Base-by-base conservation (phyloP, 37 sponge, comb jelly and placozoan genomes). In the Spongilla lacustris region DNA sequence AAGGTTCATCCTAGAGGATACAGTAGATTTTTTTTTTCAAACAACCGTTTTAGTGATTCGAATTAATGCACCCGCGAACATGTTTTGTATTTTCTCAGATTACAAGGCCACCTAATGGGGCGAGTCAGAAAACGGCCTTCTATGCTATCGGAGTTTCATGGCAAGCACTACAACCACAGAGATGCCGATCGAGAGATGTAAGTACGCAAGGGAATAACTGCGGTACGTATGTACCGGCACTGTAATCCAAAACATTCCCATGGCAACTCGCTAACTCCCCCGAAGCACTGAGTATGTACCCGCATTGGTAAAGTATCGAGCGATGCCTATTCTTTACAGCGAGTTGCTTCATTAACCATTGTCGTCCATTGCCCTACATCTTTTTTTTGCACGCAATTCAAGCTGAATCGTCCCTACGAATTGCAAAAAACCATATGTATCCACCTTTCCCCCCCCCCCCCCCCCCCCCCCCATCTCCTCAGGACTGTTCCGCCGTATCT, bases 61-160 rank as follows among this genome's bases (percentile, higher is more conserved):
- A 58, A 58, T 58, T 58, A 58, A 58, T 58, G 58, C 58, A 58
- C 58, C 58, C 58, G 58, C 58, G 21, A n/a, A 19, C 58, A 58
- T 58, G 58, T 3, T 58, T 1, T 58, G 1, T 17, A 17, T 58
- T 58, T 58, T 58, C 58, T 3, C 19, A 58, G 58, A 58, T 58
- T 58, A 58, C 58, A 58, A 58, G 58, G 58, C 19, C 21, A 58
- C 12, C 58, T 58, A 14, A 58, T 67, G 66, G 79, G 80, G 28
- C 67, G 70, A 17, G 36, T 46, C 28, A 71, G 90, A 11, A 90
- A 90, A 77, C 66, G 90, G 46, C 90, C 90, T 48, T 90, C 90
- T 23, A 90, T 90, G 90, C 73, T 90, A 31, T 90, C 86, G 34
- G 90, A 90, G 85, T 90, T 90, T 31, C 90, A 90, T 67, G 85